Evolutionary conservation across 2,113 vertebrate genomes (phyloP).

Genomic region (Neogale vison): DNA sequence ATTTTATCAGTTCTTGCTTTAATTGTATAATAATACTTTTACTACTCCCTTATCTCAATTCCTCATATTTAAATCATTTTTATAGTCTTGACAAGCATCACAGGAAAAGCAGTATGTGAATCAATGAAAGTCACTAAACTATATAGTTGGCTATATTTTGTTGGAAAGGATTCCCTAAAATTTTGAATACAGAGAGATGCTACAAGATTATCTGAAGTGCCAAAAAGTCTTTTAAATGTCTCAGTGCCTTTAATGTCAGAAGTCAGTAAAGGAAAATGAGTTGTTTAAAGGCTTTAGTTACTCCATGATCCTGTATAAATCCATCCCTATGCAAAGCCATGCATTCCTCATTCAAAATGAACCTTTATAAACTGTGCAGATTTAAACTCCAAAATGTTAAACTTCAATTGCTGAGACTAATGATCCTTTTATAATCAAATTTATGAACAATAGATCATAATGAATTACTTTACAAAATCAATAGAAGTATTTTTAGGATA

Average conservation of each 20-base stretch:
- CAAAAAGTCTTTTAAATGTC: not conserved
- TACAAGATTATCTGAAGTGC: not conserved
- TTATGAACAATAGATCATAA: constrained; percentile 30
- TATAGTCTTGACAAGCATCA: not conserved
- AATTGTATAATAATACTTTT: constrained; percentile 4
- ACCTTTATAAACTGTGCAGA: not conserved
- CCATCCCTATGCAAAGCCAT: not conserved
- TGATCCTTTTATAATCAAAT: not conserved
- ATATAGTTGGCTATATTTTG: not conserved
- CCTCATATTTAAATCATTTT: constrained; percentile 31
- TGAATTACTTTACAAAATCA: not conserved
- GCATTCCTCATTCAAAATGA: not conserved
- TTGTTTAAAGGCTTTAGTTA: not conserved
- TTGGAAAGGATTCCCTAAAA: not conserved
- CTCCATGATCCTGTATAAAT: not conserved
- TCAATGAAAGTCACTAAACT: constrained; percentile 19
- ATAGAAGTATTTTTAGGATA: not conserved
- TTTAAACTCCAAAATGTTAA: not conserved
- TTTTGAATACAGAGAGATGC: not conserved
- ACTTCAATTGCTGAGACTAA: not conserved
- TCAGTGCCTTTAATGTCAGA: not conserved
- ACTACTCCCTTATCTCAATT: not conserved
- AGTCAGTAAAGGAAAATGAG: not conserved
- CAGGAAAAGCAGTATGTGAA: not conserved
- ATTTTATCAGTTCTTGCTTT: not conserved